Base-by-base conservation (phyloP, 2,888 invertebrate species). In the Ganaspis brasiliensis region DNA sequence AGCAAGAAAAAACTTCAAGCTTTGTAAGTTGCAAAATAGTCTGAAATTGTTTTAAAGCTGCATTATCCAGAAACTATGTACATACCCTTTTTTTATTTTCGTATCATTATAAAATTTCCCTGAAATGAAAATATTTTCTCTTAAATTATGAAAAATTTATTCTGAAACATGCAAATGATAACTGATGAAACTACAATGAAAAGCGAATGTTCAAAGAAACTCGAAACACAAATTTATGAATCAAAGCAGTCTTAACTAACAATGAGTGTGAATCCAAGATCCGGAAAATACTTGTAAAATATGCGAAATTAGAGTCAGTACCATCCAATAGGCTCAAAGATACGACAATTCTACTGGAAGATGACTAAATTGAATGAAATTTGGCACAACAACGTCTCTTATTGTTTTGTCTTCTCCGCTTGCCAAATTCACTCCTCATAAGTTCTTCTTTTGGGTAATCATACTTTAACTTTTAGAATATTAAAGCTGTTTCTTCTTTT, bases 351-450 rank as follows among this genome's bases (percentile, higher is more conserved):
- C 24, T n/a, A 24, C 40, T 67, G 21, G 24, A 67, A 67, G 21
- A n/a, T 67, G 67, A 67, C 67, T 67, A 67, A 45, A 40, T 67
- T 67, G 45, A 67, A 67, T 24, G 67, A 67, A 24, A 67, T 67
- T 67, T 67, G 67, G 67, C 67, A 67, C 40, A 2, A 24, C 24
- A 67, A n/a, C 24, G 37, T 67, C 67, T 24, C 40, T 67, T 45
- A 45, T 67, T 67, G 45, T 67, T 67, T 67, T 67, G 40, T 45
- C 26, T 40, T n/a, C 37, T 9, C 31, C 16, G 16, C 63, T 40
- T 45, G 67, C 67, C 67, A 67, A 67, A 67, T 24, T 67, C 0
- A 67, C 24, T 67, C 45, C 67, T 45, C 37, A 37, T 19, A 26
- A 24, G 9, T 45, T 45, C 24, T 14, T 9, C 40, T 45, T 24